Conservation (phyloP, 2,797 vertebrate species). For the Sus cebifrons region DNA sequence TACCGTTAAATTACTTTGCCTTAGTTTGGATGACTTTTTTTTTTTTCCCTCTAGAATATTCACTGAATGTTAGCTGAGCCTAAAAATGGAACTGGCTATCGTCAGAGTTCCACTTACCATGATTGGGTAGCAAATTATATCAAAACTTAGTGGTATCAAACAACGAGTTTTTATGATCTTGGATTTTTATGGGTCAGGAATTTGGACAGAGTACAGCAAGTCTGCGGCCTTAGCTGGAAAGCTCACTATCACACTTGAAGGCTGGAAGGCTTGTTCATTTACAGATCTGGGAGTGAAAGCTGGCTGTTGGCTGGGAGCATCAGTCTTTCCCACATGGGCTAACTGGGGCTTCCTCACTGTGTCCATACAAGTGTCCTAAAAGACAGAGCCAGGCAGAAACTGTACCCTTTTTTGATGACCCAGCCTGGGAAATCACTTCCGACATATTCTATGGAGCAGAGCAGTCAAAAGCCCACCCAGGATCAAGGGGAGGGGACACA, state of each 20-base stretch:
- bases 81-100: not conserved
- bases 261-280: not conserved
- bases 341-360: not conserved
- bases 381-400: not conserved
- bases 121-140: not conserved
- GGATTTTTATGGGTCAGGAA: not conserved
- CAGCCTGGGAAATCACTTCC: not conserved
- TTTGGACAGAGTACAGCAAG: not conserved
- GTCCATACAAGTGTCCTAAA: not conserved
- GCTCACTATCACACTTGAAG: not conserved
- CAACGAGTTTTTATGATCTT: not conserved
- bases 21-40: not conserved
- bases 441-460: not conserved
- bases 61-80: not conserved
- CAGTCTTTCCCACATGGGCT: not conserved
- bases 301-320: not conserved
- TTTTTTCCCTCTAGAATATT: not conserved
- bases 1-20: not conserved
- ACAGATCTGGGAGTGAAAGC: not conserved
- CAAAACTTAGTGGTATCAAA: not conserved
- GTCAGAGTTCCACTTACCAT: not conserved
- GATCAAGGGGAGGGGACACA: not conserved
- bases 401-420: not conserved
- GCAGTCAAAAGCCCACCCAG: not conserved
- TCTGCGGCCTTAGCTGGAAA: not conserved